Percentiles rank a stretch among this genome's conserved stretches.
Conservation (phyloP, 2,888 invertebrate genomes). For the Ametastegia equiseti region DNA sequence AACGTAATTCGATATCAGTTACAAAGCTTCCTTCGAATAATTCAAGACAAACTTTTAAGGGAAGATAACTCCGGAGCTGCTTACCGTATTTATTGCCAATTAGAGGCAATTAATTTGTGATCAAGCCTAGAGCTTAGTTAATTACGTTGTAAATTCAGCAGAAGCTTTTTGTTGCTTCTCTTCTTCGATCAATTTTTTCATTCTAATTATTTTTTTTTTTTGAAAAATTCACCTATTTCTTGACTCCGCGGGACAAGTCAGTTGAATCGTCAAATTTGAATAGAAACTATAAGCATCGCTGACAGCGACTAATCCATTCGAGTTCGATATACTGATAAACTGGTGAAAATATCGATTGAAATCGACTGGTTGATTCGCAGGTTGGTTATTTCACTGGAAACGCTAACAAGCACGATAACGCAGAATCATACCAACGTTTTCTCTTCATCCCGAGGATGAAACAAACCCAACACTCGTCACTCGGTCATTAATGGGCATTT, state of each 20-base stretch:
- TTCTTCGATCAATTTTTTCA: too few relatives aligned
- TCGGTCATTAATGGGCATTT: slow-evolving; percentile 32
- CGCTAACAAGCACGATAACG: slow-evolving; percentile 29
- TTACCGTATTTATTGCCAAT: not conserved
- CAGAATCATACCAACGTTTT: slow-evolving; percentile 10
- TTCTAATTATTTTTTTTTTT: too few relatives aligned
- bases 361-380: slow-evolving; percentile 9
- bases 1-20: too few relatives aligned
- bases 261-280: not conserved
- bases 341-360: not conserved
- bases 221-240: too few relatives aligned
- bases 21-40: too few relatives aligned
- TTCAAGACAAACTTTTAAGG: not conserved
- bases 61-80: not conserved
- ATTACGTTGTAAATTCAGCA: too few relatives aligned
- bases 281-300: not conserved
- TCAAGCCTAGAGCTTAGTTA: too few relatives aligned
- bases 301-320: too few relatives aligned
- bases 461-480: slow-evolving; percentile 12
- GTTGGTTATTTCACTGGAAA: not conserved
- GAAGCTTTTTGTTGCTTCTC: too few relatives aligned
- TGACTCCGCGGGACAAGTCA: too few relatives aligned
- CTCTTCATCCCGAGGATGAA: not conserved
- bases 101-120: not conserved
- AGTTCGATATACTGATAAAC: not conserved